phyloP scores from a whole-genome alignment of 2,113 vertebrate genomes.

The Cololabis saira region DNA sequence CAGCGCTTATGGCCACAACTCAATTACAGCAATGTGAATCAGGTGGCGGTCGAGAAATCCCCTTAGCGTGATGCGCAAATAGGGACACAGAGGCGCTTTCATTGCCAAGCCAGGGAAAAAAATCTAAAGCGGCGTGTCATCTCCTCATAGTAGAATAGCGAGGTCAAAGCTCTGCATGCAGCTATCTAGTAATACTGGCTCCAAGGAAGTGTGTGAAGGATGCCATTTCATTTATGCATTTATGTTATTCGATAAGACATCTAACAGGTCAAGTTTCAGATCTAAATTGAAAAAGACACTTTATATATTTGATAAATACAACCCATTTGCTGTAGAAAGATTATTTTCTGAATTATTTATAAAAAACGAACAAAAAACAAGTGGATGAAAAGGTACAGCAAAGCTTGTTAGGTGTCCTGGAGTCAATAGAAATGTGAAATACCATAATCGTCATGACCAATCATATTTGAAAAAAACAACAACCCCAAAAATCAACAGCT shows the following conservation, averaged over 20 bases:
- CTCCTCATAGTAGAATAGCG: conserved; percentile 28
- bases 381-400: conserved; percentile 37
- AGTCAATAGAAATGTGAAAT: conserved; percentile 28
- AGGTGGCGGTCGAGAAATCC: conserved; percentile 75
- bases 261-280: conserved; percentile 18
- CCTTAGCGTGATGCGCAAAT: conserved; percentile 60
- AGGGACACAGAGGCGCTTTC: conserved; percentile 69
- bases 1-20: conserved; percentile 72
- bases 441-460: conserved; percentile 31
- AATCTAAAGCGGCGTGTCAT: conserved; percentile 56
- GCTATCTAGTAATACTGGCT: conserved; percentile 5
- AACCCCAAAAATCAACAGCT: neutral
- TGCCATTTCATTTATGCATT: conserved; percentile 25
- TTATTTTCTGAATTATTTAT: too few species aligned
- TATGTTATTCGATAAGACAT: conserved; percentile 13
- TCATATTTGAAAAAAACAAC: neutral
- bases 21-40: conserved; percentile 79
- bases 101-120: conserved; percentile 46
- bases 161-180: conserved; percentile 10
- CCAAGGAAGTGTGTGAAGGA: conserved; percentile 17
- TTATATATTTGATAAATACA: conserved; percentile 33
- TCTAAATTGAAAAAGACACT: conserved; percentile 39
- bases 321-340: too few species aligned
- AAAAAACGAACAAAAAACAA: too few species aligned
- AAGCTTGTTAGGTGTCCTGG: conserved; percentile 27